A percentile compares a stretch with the other conserved stretches of the same genome.
Conservation (phyloP, 2,797 vertebrate species). For the Synaphobranchus kaupii region DNA sequence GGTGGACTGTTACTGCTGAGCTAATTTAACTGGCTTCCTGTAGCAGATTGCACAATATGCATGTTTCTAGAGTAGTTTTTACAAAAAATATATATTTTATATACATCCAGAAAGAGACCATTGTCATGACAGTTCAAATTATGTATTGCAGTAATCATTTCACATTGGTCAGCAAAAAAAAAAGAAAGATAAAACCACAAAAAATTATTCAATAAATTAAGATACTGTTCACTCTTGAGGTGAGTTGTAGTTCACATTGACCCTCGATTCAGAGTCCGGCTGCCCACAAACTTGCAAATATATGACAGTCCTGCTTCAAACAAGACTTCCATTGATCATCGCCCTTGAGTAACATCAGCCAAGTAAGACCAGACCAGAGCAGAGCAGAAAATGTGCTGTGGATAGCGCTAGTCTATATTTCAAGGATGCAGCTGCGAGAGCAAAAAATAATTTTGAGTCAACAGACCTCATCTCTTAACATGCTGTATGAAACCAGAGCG, state of each 20-base stretch:
- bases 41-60: constrained; percentile 20
- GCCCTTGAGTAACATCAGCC: neutral
- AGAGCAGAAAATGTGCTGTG: constrained; percentile 37
- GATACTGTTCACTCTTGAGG: neutral
- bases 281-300: neutral
- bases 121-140: neutral
- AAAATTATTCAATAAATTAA: neutral
- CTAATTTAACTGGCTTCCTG: constrained; percentile 18
- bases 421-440: constrained; percentile 53
- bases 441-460: constrained; percentile 55
- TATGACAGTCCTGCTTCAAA: constrained; percentile 7
- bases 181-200: neutral
- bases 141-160: neutral
- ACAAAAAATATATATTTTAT: neutral
- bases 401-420: constrained; percentile 45
- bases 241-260: constrained; percentile 19
- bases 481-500: constrained; percentile 57
- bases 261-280: neutral
- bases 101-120: neutral
- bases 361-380: neutral
- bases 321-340: constrained; percentile 21
- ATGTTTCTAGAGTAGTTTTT: neutral
- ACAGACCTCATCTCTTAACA: constrained; percentile 51
- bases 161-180: neutral
- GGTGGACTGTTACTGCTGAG: constrained; percentile 13